A percentile compares a stretch with the other conserved stretches of the same genome.
Conservation (phyloP, 2,113 vertebrate genomes). For the Dasyprocta punctata region DNA sequence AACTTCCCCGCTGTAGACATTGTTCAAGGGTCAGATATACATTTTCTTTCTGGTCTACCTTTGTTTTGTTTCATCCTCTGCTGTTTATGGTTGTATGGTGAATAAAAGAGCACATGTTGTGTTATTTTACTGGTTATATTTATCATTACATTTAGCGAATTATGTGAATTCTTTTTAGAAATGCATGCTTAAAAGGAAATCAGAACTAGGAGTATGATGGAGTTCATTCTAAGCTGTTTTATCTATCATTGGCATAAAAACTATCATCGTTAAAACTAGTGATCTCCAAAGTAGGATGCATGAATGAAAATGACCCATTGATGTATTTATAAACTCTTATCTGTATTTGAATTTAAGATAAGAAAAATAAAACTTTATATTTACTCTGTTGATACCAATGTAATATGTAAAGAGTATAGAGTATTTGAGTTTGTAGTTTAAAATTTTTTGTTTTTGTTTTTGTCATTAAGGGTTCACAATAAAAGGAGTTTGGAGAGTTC, state of each 20-base stretch:
- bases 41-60: not conserved
- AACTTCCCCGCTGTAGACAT: not conserved
- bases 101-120: not conserved
- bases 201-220: not conserved
- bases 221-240: slow-evolving; percentile 9
- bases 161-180: slow-evolving; percentile 5
- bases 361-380: not conserved
- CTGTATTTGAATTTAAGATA: too few relatives aligned
- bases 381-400: not conserved
- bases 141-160: slow-evolving; percentile 16
- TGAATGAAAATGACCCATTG: not conserved
- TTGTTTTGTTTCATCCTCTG: not conserved
- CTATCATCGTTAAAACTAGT: not conserved
- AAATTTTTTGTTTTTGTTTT: not conserved
- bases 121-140: not conserved
- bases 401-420: not conserved
- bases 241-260: not conserved
- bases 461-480: not conserved
- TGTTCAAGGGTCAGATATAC: not conserved
- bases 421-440: not conserved
- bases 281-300: not conserved
- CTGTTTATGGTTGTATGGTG: not conserved
- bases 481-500: not conserved
- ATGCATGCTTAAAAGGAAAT: not conserved
- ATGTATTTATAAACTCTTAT: too few relatives aligned